phyloP scores from a whole-genome alignment of 2,888 invertebrate genomes.

The Drosophila fungiperda region DNA sequence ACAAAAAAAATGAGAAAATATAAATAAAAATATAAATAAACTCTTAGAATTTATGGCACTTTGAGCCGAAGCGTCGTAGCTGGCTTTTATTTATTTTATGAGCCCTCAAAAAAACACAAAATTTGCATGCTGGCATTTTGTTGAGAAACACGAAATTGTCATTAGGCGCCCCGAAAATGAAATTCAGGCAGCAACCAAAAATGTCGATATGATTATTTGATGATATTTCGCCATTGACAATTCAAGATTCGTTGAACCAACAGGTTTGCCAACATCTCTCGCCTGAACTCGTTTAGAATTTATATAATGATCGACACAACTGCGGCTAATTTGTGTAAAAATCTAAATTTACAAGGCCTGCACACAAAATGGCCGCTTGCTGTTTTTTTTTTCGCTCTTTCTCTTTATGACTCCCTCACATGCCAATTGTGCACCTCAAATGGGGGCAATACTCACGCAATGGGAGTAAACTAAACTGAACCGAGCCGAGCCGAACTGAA shows the following conservation, averaged over 20 bases:
- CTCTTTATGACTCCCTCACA: constrained; percentile 62
- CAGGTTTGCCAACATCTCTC: constrained; percentile 63
- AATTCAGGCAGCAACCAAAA: constrained; percentile 25
- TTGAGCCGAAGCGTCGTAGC: constrained; percentile 37
- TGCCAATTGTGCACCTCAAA: constrained; percentile 55
- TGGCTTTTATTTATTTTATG: constrained; percentile 68
- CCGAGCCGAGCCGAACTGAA: constrained; percentile 4
- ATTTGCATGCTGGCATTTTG: constrained; percentile 71
- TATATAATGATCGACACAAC: constrained; percentile 50
- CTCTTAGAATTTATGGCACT: constrained; percentile 73
- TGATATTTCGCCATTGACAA: constrained; percentile 53
- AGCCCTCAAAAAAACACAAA: constrained; percentile 48
- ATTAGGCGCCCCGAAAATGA: constrained; percentile 59
- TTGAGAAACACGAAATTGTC: constrained; percentile 75
- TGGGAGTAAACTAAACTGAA: constrained; percentile 5
- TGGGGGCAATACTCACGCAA: constrained; percentile 66
- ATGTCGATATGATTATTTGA: constrained; percentile 41
- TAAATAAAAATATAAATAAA: constrained; percentile 48
- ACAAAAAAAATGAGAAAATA: constrained; percentile 20
- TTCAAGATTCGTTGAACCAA: constrained; percentile 53
- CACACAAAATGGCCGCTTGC: constrained; percentile 68
- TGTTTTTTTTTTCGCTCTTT: constrained; percentile 31
- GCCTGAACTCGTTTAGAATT: constrained; percentile 66
- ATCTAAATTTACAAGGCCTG: constrained; percentile 56
- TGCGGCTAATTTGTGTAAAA: constrained; percentile 70